Percentiles rank a stretch among this genome's conserved stretches.
Conservation (phyloP, 2,888 invertebrate species). For the Folsomia candida region DNA sequence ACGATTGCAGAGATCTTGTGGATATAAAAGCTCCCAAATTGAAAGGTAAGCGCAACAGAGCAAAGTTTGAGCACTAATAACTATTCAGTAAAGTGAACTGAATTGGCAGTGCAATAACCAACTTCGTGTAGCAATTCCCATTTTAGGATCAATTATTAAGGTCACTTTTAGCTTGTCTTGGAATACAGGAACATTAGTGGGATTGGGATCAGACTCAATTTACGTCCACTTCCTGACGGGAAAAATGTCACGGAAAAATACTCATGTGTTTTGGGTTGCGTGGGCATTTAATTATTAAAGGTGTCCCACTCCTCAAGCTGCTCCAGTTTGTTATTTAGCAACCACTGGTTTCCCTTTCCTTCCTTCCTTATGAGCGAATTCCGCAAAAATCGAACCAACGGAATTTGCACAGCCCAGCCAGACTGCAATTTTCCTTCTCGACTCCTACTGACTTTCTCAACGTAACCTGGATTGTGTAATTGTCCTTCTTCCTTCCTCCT, state of each 20-base stretch:
- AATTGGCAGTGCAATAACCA: too few species aligned
- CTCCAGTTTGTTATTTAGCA: background rate
- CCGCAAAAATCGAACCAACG: too few species aligned
- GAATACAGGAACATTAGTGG: background rate
- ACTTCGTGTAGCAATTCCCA: too few species aligned
- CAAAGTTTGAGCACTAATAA: too few species aligned
- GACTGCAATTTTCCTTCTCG: background rate
- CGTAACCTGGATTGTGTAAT: background rate
- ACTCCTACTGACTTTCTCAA: background rate
- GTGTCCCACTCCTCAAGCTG: background rate
- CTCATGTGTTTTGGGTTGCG: constrained; percentile 6
- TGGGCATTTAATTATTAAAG: constrained; percentile 19
- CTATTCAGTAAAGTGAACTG: too few species aligned
- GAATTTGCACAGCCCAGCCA: background rate
- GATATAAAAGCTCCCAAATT: too few species aligned
- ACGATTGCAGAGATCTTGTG: too few species aligned
- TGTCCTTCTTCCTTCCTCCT: background rate
- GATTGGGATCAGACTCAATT: background rate
- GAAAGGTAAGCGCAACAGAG: too few species aligned
- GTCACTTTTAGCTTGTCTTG: too few species aligned
- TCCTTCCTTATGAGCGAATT: too few species aligned
- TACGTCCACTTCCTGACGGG: background rate
- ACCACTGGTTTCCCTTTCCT: background rate
- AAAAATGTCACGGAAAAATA: constrained; percentile 1
- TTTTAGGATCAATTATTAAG: background rate